These are phyloP conservation scores for Proteles cristata DNA, from an alignment of 2,113 vertebrate species.

Conservation along the genomic window DNA sequence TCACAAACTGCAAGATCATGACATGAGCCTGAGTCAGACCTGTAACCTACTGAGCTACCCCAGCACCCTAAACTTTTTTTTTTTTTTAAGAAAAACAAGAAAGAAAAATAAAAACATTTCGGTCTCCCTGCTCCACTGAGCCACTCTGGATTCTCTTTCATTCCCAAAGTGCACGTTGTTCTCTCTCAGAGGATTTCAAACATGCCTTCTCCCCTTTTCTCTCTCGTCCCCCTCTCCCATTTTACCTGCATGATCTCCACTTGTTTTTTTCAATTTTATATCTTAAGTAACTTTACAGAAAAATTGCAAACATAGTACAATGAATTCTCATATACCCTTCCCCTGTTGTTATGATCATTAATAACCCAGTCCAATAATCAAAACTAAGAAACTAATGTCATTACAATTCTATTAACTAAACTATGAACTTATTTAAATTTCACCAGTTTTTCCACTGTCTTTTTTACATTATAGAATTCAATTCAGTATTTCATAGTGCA, in stretches of 20 bases:
- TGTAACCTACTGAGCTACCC: no score
- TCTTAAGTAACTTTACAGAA: constrained; percentile 20
- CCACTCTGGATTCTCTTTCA: background rate
- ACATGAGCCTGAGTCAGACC: no score
- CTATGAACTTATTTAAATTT: background rate
- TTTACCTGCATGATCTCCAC: background rate
- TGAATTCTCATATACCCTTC: background rate
- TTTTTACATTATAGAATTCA: background rate
- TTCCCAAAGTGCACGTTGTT: background rate
- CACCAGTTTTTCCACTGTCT: background rate
- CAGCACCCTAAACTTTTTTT: no score
- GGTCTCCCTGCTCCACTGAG: background rate
- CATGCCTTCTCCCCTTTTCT: background rate
- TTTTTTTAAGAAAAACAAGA: background rate
- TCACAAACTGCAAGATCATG: no score
- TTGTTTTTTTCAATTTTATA: background rate
- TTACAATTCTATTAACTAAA: background rate
- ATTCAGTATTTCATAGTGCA: background rate
- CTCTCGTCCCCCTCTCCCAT: background rate
- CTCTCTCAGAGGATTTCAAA: background rate
- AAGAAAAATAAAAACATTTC: background rate
- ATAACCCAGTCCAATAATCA: background rate
- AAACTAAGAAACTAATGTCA: background rate
- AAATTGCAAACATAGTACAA: background rate
- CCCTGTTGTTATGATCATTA: background rate